A percentile compares a stretch with the other conserved stretches of the same genome.
Conservation (phyloP, 2,113 vertebrate genomes). For the Bucco capensis region DNA sequence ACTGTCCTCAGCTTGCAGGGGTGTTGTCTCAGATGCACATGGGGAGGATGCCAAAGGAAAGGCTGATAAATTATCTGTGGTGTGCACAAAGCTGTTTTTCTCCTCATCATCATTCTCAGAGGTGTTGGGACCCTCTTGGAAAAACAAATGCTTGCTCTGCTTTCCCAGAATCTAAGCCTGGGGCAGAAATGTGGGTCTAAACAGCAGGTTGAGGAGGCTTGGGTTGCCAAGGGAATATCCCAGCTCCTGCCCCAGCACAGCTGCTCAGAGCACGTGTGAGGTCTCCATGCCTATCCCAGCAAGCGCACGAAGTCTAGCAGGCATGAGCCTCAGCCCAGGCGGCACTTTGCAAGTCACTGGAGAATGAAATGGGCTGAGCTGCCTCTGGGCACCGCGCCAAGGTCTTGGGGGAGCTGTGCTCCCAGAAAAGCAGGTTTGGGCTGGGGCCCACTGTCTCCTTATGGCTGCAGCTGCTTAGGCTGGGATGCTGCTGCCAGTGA, state of each 20-base stretch:
- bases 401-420: background rate
- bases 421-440: background rate
- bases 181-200: background rate
- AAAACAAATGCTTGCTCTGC: accelerated
- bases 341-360: background rate
- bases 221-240: background rate
- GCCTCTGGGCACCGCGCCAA: accelerated
- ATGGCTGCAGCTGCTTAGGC: background rate
- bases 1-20: accelerated
- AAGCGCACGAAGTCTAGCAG: accelerated
- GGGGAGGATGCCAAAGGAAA: background rate
- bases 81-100: background rate
- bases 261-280: accelerated
- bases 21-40: background rate
- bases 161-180: background rate
- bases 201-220: background rate
- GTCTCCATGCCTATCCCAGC: background rate
- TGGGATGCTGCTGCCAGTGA: accelerated
- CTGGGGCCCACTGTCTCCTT: background rate
- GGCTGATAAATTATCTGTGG: background rate
- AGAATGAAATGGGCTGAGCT: conserved; percentile 1
- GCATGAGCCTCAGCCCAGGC: background rate
- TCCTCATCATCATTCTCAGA: background rate
- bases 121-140: background rate
- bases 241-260: accelerated